A percentile compares a stretch with the other conserved stretches of the same genome.
Evolutionary conservation across 2,888 invertebrate species (phyloP).

Genomic region (Pristionchus entomophagus): DNA sequence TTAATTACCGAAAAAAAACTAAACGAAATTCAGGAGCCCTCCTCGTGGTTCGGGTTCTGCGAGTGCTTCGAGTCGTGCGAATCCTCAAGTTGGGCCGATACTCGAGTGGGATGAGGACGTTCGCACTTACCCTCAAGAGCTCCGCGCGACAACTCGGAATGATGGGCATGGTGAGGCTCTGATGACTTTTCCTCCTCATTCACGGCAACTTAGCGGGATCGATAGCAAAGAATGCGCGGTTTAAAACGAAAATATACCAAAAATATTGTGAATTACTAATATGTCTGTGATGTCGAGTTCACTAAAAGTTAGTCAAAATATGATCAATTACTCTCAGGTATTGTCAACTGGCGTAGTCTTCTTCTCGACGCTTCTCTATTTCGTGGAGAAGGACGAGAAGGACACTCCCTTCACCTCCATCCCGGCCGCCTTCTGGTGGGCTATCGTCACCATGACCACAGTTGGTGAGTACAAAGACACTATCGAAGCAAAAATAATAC

Average conservation of each 20-base stretch:
- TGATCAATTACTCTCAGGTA: constrained; percentile 50
- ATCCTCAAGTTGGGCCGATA: constrained; percentile 73
- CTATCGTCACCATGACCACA: constrained; percentile 73
- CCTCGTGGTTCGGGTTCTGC: constrained; percentile 71
- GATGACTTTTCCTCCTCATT: too few species aligned
- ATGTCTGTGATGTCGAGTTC: neutral
- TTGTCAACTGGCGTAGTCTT: constrained; percentile 73
- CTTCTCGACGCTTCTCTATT: constrained; percentile 72
- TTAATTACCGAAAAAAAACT: too few species aligned
- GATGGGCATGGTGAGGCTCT: constrained; percentile 59
- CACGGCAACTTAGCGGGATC: neutral
- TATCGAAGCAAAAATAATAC: too few species aligned
- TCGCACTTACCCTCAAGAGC: constrained; percentile 69
- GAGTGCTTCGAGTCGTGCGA: constrained; percentile 72
- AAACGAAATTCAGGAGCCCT: constrained; percentile 61
- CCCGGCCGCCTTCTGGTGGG: constrained; percentile 74
- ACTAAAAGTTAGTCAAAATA: neutral
- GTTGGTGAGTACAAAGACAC: constrained; percentile 58
- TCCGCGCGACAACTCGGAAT: constrained; percentile 69
- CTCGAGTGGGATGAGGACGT: constrained; percentile 72
- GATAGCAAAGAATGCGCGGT: neutral
- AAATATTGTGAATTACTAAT: neutral
- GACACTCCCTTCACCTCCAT: constrained; percentile 73
- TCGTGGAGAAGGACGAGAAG: constrained; percentile 71
- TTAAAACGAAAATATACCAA: neutral